Conservation (phyloP, 2,888 invertebrate species). For the Hirtodrosophila trivittata region DNA sequence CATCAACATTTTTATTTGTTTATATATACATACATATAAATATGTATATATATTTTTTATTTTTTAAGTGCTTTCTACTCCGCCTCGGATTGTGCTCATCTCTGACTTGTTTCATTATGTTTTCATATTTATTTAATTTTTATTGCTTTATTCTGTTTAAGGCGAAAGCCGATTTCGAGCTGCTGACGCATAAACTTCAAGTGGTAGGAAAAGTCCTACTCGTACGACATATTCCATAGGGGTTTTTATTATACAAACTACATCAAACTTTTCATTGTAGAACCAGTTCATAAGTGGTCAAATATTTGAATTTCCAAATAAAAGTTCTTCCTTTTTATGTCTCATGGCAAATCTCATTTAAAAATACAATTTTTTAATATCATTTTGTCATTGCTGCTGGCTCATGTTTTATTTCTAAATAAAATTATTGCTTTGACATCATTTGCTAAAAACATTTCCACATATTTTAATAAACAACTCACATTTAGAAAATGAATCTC, state of each 20-base stretch:
- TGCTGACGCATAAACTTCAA: constrained; percentile 27
- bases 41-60: constrained; percentile 4
- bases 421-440: not conserved
- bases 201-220: constrained; percentile 22
- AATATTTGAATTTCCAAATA: constrained; percentile 18
- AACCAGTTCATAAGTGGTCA: constrained; percentile 6
- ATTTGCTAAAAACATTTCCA: not conserved
- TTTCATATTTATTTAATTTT: constrained; percentile 46
- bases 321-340: constrained; percentile 25
- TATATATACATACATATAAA: constrained; percentile 22
- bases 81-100: constrained; percentile 11
- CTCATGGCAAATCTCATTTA: constrained; percentile 4
- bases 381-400: not conserved
- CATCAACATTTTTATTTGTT: constrained; percentile 49
- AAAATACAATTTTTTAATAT: constrained; percentile 14
- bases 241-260: constrained; percentile 16
- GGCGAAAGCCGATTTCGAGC: not conserved
- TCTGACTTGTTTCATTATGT: constrained; percentile 14
- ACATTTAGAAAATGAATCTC: not conserved
- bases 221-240: not conserved
- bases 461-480: not conserved
- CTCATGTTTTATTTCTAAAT: too few species aligned
- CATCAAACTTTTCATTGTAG: constrained; percentile 32
- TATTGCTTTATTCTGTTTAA: constrained; percentile 31
- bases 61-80: constrained; percentile 1